Evolutionary conservation across 1,140 invertebrate genomes (phyloP).

Genomic region (Diploscapter pachys): DNA sequence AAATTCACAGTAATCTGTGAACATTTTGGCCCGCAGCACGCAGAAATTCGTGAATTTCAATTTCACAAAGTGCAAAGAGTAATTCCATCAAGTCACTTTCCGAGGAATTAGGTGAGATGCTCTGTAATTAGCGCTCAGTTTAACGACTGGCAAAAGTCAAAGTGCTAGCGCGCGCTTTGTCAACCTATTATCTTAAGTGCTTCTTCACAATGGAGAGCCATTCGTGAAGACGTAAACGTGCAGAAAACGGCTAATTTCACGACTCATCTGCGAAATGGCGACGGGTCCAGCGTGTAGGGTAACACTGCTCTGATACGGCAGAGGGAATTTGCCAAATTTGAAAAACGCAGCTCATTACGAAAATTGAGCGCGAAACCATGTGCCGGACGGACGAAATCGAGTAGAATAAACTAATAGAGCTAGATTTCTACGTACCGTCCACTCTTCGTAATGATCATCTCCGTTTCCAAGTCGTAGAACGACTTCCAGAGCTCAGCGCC

Average conservation of each 20-base stretch:
- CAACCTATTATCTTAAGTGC: too few species aligned
- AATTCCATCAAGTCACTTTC: too few species aligned
- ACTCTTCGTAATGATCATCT: conserved; percentile 99
- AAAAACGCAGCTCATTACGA: conserved; percentile 11
- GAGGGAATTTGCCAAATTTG: neutral
- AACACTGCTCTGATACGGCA: neutral
- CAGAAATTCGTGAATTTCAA: too few species aligned
- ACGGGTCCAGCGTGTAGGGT: conserved; percentile 8
- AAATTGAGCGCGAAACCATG: conserved; percentile 4
- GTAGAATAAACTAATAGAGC: conserved; percentile 2
- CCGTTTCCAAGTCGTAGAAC: conserved; percentile 94
- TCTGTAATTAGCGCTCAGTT: too few species aligned
- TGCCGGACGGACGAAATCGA: neutral
- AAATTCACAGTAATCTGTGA: too few species aligned
- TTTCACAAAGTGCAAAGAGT: too few species aligned
- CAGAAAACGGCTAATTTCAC: neutral
- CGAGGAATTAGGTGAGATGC: too few species aligned
- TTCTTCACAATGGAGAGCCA: too few species aligned
- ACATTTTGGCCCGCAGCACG: too few species aligned
- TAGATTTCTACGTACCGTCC: conserved; percentile 72
- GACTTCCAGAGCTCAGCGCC: conserved; percentile 96
- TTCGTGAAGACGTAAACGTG: neutral
- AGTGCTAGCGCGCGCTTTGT: too few species aligned
- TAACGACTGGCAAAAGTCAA: too few species aligned
- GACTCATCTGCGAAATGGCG: neutral